Evolutionary conservation across 2,888 invertebrate genomes (phyloP).

Genomic region (Brassicogethes aeneus): DNA sequence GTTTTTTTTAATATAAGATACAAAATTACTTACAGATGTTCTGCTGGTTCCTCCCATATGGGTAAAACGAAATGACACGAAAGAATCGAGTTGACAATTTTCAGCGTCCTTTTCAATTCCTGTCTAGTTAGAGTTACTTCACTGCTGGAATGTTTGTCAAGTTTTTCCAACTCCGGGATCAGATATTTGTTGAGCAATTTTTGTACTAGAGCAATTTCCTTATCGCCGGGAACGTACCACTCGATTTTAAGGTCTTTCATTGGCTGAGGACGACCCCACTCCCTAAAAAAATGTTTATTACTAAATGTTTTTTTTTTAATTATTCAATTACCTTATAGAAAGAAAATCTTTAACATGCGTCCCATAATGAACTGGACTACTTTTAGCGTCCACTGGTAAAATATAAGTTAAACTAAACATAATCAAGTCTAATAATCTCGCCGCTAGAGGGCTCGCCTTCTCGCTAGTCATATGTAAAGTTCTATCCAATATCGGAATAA

Average conservation of each 20-base stretch:
- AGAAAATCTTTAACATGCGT: slow-evolving; percentile 59
- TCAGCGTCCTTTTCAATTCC: slow-evolving; percentile 57
- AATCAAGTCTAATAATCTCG: slow-evolving; percentile 51
- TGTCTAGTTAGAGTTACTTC: slow-evolving; percentile 51
- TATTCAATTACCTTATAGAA: slow-evolving; percentile 47
- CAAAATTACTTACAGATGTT: slow-evolving; percentile 50
- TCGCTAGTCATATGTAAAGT: slow-evolving; percentile 60
- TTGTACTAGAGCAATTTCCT: slow-evolving; percentile 60
- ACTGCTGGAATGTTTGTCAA: slow-evolving; percentile 49
- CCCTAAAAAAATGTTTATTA: slow-evolving; percentile 35
- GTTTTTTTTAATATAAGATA: no score
- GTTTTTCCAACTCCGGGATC: slow-evolving; percentile 50
- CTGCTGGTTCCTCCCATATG: slow-evolving; percentile 54
- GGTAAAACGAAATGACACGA: slow-evolving; percentile 61
- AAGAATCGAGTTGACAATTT: slow-evolving; percentile 56
- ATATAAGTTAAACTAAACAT: slow-evolving; percentile 52
- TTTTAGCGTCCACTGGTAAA: slow-evolving; percentile 54
- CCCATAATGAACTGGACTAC: slow-evolving; percentile 51
- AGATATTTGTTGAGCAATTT: slow-evolving; percentile 57
- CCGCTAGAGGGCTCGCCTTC: slow-evolving; percentile 55
- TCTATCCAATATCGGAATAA: slow-evolving; percentile 59
- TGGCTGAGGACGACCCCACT: slow-evolving; percentile 72
- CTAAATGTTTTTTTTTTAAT: slow-evolving; percentile 1
- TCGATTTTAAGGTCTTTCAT: slow-evolving; percentile 55
- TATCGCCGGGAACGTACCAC: slow-evolving; percentile 69